A percentile compares a stretch with the other conserved stretches of the same genome.
Conservation (phyloP, 2,888 invertebrate genomes). For the Calephelis perditalis region DNA sequence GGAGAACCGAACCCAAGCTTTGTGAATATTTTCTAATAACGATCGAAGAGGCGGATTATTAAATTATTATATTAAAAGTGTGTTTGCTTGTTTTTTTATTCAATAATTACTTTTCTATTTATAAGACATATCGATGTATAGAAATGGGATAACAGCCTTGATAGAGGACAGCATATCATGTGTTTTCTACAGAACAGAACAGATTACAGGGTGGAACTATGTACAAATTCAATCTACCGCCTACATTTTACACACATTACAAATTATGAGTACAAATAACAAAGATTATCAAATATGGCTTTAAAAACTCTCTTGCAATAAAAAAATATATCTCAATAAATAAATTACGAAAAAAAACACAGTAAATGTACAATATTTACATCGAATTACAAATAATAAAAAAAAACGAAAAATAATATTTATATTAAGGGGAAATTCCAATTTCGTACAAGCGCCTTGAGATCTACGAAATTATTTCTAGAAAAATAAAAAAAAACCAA, state of each 20-base stretch:
- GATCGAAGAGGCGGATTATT: too few species aligned
- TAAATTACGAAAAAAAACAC: constrained; percentile 58
- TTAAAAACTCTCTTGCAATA: constrained; percentile 53
- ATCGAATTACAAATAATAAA: constrained; percentile 42
- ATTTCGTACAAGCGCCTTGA: constrained; percentile 48
- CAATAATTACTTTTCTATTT: too few species aligned
- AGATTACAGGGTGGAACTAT: too few species aligned
- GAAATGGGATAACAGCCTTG: too few species aligned
- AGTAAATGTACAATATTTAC: constrained; percentile 74
- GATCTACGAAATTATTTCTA: constrained; percentile 40
- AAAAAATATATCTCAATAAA: constrained; percentile 69
- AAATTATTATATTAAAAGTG: too few species aligned
- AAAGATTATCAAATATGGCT: constrained; percentile 60
- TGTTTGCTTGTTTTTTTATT: too few species aligned
- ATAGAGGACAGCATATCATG: too few species aligned
- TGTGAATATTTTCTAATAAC: too few species aligned
- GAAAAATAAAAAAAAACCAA: constrained; percentile 53
- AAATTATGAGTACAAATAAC: constrained; percentile 10
- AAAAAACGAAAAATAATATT: constrained; percentile 30
- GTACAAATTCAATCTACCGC: background rate
- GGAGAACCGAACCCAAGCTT: too few species aligned
- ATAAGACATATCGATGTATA: too few species aligned
- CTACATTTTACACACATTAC: background rate
- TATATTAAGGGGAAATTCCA: constrained; percentile 51
- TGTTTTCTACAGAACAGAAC: too few species aligned